phyloP scores from a whole-genome alignment of 1,140 invertebrate species.

The Nylanderia fulva region DNA sequence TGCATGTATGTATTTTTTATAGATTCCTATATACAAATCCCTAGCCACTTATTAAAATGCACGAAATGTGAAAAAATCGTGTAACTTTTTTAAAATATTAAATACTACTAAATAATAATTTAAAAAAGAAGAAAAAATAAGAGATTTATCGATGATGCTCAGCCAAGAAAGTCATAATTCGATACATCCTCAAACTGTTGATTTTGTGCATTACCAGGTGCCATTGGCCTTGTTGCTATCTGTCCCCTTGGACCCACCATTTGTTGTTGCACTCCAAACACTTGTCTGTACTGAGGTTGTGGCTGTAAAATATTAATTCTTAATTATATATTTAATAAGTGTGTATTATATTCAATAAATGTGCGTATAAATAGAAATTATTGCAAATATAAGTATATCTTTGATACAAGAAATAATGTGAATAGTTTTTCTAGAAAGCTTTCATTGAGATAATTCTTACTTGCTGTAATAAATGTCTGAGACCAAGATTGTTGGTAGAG shows the following conservation, averaged over 20 bases:
- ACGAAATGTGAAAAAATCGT: slow-evolving; percentile 5
- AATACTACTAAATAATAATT: background rate
- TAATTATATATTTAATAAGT: slow-evolving; percentile 1
- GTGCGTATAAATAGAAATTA: too few relatives aligned
- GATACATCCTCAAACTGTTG: slow-evolving; percentile 86
- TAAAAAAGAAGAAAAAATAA: background rate
- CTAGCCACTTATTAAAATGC: slow-evolving; percentile 1
- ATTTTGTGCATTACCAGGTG: slow-evolving; percentile 82
- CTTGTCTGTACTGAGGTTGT: slow-evolving; percentile 85
- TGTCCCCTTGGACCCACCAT: slow-evolving; percentile 83
- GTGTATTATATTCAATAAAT: too few relatives aligned
- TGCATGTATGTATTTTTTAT: background rate
- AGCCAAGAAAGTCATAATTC: slow-evolving; percentile 85
- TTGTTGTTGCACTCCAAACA: slow-evolving; percentile 85
- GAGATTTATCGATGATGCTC: slow-evolving; percentile 49
- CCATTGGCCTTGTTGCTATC: slow-evolving; percentile 82
- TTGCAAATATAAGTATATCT: background rate
- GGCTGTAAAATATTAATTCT: slow-evolving; percentile 75
- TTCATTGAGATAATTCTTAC: slow-evolving; percentile 78
- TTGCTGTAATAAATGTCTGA: slow-evolving; percentile 90
- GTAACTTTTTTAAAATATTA: background rate
- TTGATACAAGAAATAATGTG: background rate
- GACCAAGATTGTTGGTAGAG: slow-evolving; percentile 89
- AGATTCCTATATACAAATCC: slow-evolving; percentile 21
- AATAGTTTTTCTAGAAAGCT: background rate